phyloP scores from a whole-genome alignment of 2,113 vertebrate species.

The Brachypodius melanocephalos region DNA sequence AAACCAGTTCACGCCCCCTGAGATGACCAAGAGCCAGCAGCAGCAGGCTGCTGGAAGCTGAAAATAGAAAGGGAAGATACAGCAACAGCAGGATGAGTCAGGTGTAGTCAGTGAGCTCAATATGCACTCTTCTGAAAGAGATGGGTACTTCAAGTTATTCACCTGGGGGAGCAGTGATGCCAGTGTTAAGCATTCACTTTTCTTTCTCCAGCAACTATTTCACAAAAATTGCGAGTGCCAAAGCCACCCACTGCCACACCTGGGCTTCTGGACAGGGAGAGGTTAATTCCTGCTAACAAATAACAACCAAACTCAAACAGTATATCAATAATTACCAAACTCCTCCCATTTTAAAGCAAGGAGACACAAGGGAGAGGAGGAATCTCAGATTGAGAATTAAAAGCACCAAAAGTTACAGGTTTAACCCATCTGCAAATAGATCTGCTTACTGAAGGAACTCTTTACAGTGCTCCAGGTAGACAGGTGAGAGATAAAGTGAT shows the following conservation, averaged over 20 bases:
- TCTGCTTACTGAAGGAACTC: not conserved
- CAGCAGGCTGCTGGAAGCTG: not conserved
- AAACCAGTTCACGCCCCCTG: not conserved
- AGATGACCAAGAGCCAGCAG: not conserved
- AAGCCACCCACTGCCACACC: not conserved
- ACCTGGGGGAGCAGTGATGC: rapidly evolving
- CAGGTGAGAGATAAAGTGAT: not conserved
- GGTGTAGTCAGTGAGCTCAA: not conserved
- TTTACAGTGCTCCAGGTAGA: not conserved
- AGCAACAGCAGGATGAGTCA: not conserved
- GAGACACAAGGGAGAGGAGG: not conserved
- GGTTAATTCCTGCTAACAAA: not conserved
- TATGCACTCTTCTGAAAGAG: not conserved
- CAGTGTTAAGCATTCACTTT: no score
- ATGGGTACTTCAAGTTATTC: not conserved
- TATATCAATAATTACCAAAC: not conserved
- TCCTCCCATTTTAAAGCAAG: not conserved
- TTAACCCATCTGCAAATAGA: not conserved
- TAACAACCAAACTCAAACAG: not conserved
- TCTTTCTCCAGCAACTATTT: not conserved
- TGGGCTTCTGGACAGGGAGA: not conserved
- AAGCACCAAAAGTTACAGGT: not conserved
- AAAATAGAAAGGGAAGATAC: not conserved
- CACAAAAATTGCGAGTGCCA: rapidly evolving
- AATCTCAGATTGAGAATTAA: not conserved